Percentiles rank a stretch among this genome's conserved stretches.
phyloP scores from a whole-genome alignment of 2,888 invertebrate species.

The Steinernema scapterisci region DNA sequence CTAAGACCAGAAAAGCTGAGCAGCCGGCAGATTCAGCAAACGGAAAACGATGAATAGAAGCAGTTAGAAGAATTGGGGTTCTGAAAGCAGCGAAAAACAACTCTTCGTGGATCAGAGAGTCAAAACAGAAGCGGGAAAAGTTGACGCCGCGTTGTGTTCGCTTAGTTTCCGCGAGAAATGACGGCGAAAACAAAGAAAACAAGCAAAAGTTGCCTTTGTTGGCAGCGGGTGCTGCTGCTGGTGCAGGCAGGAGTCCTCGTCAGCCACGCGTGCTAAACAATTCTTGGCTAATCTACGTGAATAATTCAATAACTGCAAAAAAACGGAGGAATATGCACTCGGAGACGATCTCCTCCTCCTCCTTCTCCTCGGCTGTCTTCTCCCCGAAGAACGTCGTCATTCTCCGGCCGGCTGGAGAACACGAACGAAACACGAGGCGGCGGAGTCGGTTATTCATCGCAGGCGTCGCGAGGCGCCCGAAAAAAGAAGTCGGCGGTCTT shows the following conservation, averaged over 20 bases:
- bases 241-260: too few relatives aligned
- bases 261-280: background rate
- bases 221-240: too few relatives aligned
- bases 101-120: background rate
- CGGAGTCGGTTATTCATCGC: conserved; percentile 29
- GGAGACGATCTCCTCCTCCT: too few relatives aligned
- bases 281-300: background rate
- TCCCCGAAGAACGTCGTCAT: background rate
- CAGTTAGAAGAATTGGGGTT: background rate
- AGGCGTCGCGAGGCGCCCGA: background rate
- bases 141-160: background rate
- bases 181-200: conserved; percentile 15
- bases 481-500: conserved; percentile 6
- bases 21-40: too few relatives aligned
- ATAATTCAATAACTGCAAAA: conserved; percentile 20
- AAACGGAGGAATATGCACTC: conserved; percentile 23
- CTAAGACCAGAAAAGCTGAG: too few relatives aligned
- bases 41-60: too few relatives aligned
- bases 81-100: background rate
- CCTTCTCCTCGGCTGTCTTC: background rate
- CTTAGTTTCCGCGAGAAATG: background rate
- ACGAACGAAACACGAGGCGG: background rate
- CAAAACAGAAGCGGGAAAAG: background rate
- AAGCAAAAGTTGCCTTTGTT: too few relatives aligned
- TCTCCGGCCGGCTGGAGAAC: background rate